These are phyloP conservation scores for Drosophila formosana DNA, from an alignment of 2,888 invertebrate genomes.

Conservation along the genomic window DNA sequence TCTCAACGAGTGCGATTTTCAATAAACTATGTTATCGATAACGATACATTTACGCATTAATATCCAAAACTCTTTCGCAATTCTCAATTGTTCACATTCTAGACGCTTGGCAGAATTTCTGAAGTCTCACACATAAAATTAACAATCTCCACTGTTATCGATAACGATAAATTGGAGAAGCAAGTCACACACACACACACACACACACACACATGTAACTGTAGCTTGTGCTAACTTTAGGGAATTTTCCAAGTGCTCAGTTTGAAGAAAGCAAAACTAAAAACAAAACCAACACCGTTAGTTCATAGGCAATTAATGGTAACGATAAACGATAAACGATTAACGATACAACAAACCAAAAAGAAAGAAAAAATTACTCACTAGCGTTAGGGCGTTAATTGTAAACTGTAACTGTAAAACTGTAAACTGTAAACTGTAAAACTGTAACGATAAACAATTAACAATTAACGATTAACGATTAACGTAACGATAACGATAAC, in stretches of 20 bases:
- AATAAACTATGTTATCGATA: background rate
- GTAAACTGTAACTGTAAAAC: constrained; percentile 49
- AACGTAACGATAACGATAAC: constrained; percentile 39
- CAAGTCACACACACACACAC: background rate
- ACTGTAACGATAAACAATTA: constrained; percentile 42
- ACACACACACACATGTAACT: constrained; percentile 21
- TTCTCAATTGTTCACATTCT: too few relatives aligned
- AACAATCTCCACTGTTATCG: background rate
- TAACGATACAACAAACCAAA: background rate
- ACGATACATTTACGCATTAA: background rate
- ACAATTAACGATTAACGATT: constrained; percentile 35
- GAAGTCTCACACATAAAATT: too few relatives aligned
- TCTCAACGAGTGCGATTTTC: too few relatives aligned
- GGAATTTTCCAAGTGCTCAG: constrained; percentile 74
- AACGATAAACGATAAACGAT: constrained; percentile 33
- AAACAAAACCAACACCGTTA: constrained; percentile 25
- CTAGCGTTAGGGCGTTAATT: constrained; percentile 45
- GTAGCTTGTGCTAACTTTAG: constrained; percentile 61
- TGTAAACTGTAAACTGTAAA: constrained; percentile 44
- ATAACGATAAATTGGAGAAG: constrained; percentile 10
- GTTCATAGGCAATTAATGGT: constrained; percentile 44
- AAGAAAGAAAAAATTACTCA: constrained; percentile 29
- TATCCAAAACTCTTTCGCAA: too few relatives aligned
- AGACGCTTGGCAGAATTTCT: too few relatives aligned
- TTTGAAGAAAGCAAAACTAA: constrained; percentile 47